Conservation (phyloP, 1,140 invertebrate species). For the Tenebrio molitor region DNA sequence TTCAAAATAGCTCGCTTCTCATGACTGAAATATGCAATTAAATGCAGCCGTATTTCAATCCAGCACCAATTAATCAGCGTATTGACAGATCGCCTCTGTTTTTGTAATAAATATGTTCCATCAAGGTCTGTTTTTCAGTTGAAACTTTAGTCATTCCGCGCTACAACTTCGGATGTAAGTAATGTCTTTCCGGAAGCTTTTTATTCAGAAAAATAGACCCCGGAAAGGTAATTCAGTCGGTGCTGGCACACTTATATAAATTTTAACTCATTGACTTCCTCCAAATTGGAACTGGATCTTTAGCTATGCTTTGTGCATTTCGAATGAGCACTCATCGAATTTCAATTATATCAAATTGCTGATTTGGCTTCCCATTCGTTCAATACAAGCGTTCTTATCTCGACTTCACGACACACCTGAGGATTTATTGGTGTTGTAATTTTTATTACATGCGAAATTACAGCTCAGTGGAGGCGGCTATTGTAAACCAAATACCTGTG, state of each 20-base stretch:
- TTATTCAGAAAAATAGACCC: slow-evolving; percentile 22
- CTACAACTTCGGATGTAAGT: neutral
- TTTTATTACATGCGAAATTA: slow-evolving; percentile 6
- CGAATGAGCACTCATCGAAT: slow-evolving; percentile 45
- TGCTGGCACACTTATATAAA: slow-evolving; percentile 43
- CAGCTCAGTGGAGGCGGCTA: neutral
- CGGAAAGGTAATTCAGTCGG: slow-evolving; percentile 23
- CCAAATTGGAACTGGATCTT: slow-evolving; percentile 40
- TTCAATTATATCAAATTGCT: slow-evolving; percentile 51
- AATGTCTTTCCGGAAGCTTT: slow-evolving; percentile 12
- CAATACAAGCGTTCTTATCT: slow-evolving; percentile 6
- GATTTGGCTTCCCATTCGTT: slow-evolving; percentile 41
- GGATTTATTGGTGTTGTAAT: slow-evolving; percentile 12
- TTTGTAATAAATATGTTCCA: no score
- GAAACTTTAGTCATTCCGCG: no score
- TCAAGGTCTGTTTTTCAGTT: no score
- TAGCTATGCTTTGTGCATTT: slow-evolving; percentile 42
- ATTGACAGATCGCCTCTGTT: no score
- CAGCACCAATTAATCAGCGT: no score
- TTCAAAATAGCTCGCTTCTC: no score
- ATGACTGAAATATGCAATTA: no score
- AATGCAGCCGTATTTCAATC: no score
- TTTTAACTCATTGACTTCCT: slow-evolving; percentile 47
- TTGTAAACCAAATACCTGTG: neutral
- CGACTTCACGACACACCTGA: slow-evolving; percentile 20